Evolutionary conservation across 2,797 vertebrate species (phyloP).

Genomic region (Hippocampus kuda): DNA sequence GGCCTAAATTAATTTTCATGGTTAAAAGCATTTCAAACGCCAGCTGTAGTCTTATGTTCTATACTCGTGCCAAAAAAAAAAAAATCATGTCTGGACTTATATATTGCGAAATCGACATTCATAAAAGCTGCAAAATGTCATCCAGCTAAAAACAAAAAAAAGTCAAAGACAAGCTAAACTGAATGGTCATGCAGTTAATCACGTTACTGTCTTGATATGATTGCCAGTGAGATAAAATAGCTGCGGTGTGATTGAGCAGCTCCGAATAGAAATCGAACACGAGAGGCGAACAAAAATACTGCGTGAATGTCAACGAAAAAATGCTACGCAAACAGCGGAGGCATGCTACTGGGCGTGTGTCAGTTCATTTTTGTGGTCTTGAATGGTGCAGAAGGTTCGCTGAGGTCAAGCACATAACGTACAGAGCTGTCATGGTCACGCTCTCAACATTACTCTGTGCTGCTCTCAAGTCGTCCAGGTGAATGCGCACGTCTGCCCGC

Average conservation of each 20-base stretch:
- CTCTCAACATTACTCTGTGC: conserved; percentile 84
- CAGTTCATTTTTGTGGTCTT: not conserved
- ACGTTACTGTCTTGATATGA: not conserved
- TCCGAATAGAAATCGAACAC: not conserved
- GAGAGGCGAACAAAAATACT: not conserved
- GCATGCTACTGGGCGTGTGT: not conserved
- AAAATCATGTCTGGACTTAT: not conserved
- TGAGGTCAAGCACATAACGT: conserved; percentile 94
- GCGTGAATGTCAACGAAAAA: not conserved
- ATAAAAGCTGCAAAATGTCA: not conserved
- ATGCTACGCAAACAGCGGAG: not conserved
- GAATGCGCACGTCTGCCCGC: conserved; percentile 15
- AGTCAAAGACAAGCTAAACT: not conserved
- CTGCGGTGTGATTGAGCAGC: not conserved
- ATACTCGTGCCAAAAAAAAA: not conserved
- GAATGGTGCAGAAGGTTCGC: conserved; percentile 62
- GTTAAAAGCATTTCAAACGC: not conserved
- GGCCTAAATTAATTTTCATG: not conserved
- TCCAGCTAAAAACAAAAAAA: not conserved
- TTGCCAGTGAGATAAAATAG: not conserved
- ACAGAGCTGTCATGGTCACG: conserved; percentile 85
- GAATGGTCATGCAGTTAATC: not conserved
- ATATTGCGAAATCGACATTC: not conserved
- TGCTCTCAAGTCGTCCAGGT: conserved; percentile 76
- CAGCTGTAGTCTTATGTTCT: not conserved